phyloP scores from a whole-genome alignment of 2,113 vertebrate species.

The Ictalurus punctatus region DNA sequence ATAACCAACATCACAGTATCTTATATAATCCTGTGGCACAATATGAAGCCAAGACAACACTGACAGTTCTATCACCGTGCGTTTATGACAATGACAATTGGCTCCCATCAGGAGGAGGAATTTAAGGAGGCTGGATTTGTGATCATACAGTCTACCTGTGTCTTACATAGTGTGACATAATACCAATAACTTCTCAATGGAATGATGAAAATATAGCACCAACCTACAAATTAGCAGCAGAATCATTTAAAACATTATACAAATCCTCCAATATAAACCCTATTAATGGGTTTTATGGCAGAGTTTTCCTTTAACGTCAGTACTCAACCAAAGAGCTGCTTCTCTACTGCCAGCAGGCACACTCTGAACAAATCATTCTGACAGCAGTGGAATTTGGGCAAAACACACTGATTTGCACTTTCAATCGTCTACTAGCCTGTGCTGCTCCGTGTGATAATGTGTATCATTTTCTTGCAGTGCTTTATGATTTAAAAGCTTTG shows the following conservation, averaged over 20 bases:
- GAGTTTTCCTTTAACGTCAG: constrained; percentile 49
- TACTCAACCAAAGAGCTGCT: constrained; percentile 17
- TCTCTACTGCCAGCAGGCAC: constrained; percentile 43
- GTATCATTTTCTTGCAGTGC: constrained; percentile 13
- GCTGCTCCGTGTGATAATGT: constrained; percentile 55
- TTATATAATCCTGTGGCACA: neutral
- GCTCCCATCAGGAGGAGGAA: neutral
- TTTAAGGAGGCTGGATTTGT: neutral
- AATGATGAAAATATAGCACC: neutral
- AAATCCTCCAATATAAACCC: neutral
- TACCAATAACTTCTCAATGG: neutral
- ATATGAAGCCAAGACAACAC: neutral
- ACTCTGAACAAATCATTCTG: constrained; percentile 56
- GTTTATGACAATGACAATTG: neutral
- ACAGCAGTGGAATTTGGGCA: constrained; percentile 59
- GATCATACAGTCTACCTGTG: neutral
- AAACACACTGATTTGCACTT: constrained; percentile 53
- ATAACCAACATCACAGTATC: neutral
- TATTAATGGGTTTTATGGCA: constrained; percentile 43
- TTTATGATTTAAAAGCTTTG: constrained; percentile 1
- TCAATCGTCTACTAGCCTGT: constrained; percentile 53
- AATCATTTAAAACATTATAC: neutral
- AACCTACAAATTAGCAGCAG: neutral
- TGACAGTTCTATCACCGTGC: neutral
- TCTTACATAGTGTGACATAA: neutral